Base-by-base conservation (phyloP, 1,140 invertebrate genomes). In the Adoxophyes honmai region DNA sequence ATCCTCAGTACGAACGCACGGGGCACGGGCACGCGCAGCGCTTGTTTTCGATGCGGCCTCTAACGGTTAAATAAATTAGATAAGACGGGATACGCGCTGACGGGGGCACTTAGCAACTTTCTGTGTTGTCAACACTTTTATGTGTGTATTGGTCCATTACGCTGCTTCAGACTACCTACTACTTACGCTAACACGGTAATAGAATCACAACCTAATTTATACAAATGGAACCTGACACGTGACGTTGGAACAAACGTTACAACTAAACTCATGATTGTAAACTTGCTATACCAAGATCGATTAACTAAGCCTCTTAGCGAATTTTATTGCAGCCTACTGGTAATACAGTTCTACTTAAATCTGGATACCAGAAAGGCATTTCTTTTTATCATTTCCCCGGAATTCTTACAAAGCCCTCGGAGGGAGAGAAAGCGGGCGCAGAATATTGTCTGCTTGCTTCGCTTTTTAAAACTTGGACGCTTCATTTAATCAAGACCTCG, bases 61-160 rank as follows among this genome's bases (percentile, higher is more conserved):
- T 68, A 69, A 75, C 70, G 70, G 73, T 75, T 75, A 78, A 71
- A 72, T 78, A 78, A 78, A 75, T 75, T 75, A 78, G 75, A 78
- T 78, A 78, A 75, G 71, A 62, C 68, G 62, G 61, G 60, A 69
- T 70, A 68, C 66, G 66, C 52, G 64, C 73, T 59, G 60, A 74
- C 67, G 53, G 38, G 65, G 57, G 59, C 70, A 73, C 73, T 78
- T 75, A 71, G 62, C 63, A 69, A 78, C 62, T 78, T 78, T 73
- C 60, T 62, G 59, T 66, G 55, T 63, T 62, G 73, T 78, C 70
- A 74, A 74, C 75, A 75, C 67, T 70, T 78, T 75, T 73, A 60
- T 65, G 52, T 68, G 56, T 62, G 51, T 65, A 62, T 62, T 54
- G 36, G 38, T 60, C 53, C 58, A 62, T 70, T 66, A 69, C 55